These are phyloP conservation scores for Brachyptera risi DNA, from an alignment of 2,888 invertebrate species.

Conservation along the genomic window DNA sequence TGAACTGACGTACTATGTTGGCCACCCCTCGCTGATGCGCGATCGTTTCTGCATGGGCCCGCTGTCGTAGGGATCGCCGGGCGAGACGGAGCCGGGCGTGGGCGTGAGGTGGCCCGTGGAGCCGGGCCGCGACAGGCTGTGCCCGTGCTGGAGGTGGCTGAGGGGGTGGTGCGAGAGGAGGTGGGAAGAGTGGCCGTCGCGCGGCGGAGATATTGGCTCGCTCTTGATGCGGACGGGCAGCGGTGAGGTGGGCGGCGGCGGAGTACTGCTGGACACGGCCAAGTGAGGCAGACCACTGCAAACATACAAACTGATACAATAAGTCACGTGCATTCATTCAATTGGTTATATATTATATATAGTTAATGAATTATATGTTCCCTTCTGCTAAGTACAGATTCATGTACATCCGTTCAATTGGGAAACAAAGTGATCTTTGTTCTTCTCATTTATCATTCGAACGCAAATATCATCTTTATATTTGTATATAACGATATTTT, in stretches of 20 bases:
- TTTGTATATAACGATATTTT: too few relatives aligned
- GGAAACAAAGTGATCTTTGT: too few relatives aligned
- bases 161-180: slow-evolving; percentile 42
- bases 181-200: slow-evolving; percentile 51
- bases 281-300: slow-evolving; percentile 70
- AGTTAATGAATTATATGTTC: too few relatives aligned
- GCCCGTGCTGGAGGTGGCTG: slow-evolving; percentile 53
- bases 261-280: slow-evolving; percentile 70
- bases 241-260: slow-evolving; percentile 71
- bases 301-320: too few relatives aligned
- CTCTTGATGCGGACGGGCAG: slow-evolving; percentile 88
- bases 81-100: slow-evolving; percentile 56
- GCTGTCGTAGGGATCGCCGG: slow-evolving; percentile 59
- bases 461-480: too few relatives aligned
- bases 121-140: slow-evolving; percentile 52
- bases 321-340: too few relatives aligned
- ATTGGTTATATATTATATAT: too few relatives aligned
- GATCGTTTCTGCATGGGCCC: slow-evolving; percentile 74
- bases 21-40: slow-evolving; percentile 86
- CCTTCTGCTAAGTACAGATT: too few relatives aligned
- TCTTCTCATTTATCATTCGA: too few relatives aligned
- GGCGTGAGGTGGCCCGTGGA: slow-evolving; percentile 57
- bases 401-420: too few relatives aligned
- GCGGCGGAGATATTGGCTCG: slow-evolving; percentile 91
- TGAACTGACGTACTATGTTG: too few relatives aligned